Percentiles rank a stretch among this genome's conserved stretches.
Evolutionary conservation across 2,113 vertebrate species (phyloP).

Genomic region (human (Homo sapiens)): GRCh38 chr4:143316501-143317000

Average conservation of each 20-base stretch:
- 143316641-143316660: too few species aligned
- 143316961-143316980: neutral
- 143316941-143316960: neutral
- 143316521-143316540: neutral
- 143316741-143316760: neutral
- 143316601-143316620: too few species aligned
- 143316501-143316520: neutral
- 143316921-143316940: conserved; percentile 21
- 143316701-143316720: neutral
- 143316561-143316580: neutral
- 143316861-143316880: neutral
- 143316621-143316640: too few species aligned
- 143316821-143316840: neutral
- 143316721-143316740: conserved; percentile 26
- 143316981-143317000: neutral
- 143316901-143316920: neutral
- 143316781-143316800: neutral
- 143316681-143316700: neutral
- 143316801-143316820: neutral
- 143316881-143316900: neutral
- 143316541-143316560: conserved; percentile 18
- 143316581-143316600: neutral
- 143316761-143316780: neutral
- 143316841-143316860: neutral
- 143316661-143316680: neutral